phyloP scores from a whole-genome alignment of 2,888 invertebrate species.

The Palloptera scutellata region DNA sequence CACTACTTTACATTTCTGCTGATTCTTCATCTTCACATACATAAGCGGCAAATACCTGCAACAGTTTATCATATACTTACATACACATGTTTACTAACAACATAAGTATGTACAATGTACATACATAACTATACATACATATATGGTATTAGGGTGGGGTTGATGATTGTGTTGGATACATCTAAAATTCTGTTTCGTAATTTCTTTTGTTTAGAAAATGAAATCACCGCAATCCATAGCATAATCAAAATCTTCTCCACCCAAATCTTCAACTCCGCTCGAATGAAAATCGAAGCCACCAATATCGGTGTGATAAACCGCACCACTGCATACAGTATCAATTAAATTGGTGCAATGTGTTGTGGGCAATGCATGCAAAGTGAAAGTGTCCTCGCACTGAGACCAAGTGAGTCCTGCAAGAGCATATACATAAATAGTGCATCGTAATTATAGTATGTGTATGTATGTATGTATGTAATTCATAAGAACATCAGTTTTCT shows the following conservation, averaged over 20 bases:
- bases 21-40: too few species aligned
- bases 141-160: constrained; percentile 26
- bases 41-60: too few species aligned
- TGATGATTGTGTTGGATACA: constrained; percentile 1
- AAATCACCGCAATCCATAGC: constrained; percentile 78
- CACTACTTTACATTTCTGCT: too few species aligned
- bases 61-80: too few species aligned
- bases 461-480: not conserved
- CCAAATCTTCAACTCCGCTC: constrained; percentile 63
- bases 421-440: constrained; percentile 18
- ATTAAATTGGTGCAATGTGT: constrained; percentile 72
- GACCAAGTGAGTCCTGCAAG: constrained; percentile 71
- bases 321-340: constrained; percentile 67
- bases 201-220: constrained; percentile 67
- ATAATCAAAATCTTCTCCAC: constrained; percentile 73
- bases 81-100: too few species aligned
- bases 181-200: not conserved
- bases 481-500: not conserved
- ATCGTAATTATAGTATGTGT: not conserved
- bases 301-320: constrained; percentile 72
- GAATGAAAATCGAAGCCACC: constrained; percentile 68
- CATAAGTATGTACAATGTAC: too few species aligned
- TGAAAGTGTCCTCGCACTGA: constrained; percentile 73
- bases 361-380: constrained; percentile 72
- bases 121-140: too few species aligned